phyloP scores from a whole-genome alignment of 2,888 invertebrate genomes.

The Maniola hyperantus region DNA sequence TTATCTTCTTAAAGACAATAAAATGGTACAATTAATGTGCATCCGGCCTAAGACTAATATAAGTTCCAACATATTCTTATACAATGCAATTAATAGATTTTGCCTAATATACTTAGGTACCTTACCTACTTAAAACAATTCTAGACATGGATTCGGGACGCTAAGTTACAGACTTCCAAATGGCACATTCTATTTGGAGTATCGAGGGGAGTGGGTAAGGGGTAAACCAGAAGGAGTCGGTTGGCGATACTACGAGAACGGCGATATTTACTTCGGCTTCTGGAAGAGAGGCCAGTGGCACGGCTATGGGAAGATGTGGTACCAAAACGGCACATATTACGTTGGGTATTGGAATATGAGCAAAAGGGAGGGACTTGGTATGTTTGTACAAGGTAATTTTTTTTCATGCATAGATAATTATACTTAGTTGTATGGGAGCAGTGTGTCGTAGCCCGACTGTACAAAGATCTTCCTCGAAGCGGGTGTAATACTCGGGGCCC shows the following conservation, averaged over 20 bases:
- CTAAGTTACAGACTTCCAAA: slow-evolving; percentile 67
- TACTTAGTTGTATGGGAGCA: too few species aligned
- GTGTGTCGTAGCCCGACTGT: too few species aligned
- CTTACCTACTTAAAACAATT: slow-evolving; percentile 5
- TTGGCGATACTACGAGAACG: slow-evolving; percentile 79
- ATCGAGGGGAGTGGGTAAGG: slow-evolving; percentile 83
- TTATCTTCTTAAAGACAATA: too few species aligned
- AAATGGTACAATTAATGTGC: too few species aligned
- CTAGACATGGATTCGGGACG: slow-evolving; percentile 83
- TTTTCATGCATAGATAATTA: neutral
- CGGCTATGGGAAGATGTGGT: slow-evolving; percentile 85
- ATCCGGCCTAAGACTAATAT: too few species aligned
- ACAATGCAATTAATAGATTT: too few species aligned
- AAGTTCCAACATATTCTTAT: too few species aligned
- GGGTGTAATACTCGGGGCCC: too few species aligned
- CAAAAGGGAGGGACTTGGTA: slow-evolving; percentile 76
- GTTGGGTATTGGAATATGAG: slow-evolving; percentile 83
- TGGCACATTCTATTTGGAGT: slow-evolving; percentile 71
- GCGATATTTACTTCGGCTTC: slow-evolving; percentile 84
- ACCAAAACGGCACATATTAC: slow-evolving; percentile 81
- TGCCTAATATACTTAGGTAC: too few species aligned
- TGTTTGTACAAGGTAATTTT: slow-evolving; percentile 74
- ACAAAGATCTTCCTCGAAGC: too few species aligned
- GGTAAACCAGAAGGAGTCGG: slow-evolving; percentile 84
- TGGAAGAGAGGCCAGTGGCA: slow-evolving; percentile 74